These are phyloP conservation scores for Sialia sialis DNA, from an alignment of 2,113 vertebrate species.

Conservation along the genomic window DNA sequence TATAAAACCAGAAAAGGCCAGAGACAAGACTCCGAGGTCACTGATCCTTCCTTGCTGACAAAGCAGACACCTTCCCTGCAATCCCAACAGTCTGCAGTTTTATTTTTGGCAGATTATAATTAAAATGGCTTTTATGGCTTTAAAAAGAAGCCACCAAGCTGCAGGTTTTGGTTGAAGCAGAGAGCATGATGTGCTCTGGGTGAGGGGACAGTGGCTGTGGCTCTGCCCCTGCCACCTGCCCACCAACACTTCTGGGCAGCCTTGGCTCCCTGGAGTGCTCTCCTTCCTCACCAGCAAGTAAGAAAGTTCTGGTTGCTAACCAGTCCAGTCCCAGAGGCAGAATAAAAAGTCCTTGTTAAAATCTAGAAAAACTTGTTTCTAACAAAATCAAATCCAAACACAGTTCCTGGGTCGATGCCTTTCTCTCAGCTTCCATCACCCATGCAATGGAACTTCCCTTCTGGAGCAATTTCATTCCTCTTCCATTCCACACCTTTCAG, in stretches of 20 bases:
- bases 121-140: constrained; percentile 4
- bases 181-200: fast-evolving
- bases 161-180: not conserved
- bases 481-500: not conserved
- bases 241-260: not conserved
- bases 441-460: not conserved
- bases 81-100: not conserved
- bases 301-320: not conserved
- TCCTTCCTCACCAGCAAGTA: not conserved
- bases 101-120: constrained; percentile 34
- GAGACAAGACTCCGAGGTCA: not conserved
- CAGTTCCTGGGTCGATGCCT: not conserved
- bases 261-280: not conserved
- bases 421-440: not conserved
- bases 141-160: not conserved
- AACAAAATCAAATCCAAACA: not conserved
- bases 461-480: not conserved
- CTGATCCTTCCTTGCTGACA: not conserved
- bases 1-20: not conserved
- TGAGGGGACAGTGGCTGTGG: not conserved
- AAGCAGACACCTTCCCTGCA: not conserved
- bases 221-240: not conserved
- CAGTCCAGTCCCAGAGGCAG: constrained; percentile 18
- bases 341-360: constrained; percentile 19
- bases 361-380: constrained; percentile 31